These are phyloP conservation scores for Apeltes quadracus DNA, from an alignment of 2,113 vertebrate species.

Conservation along the genomic window DNA sequence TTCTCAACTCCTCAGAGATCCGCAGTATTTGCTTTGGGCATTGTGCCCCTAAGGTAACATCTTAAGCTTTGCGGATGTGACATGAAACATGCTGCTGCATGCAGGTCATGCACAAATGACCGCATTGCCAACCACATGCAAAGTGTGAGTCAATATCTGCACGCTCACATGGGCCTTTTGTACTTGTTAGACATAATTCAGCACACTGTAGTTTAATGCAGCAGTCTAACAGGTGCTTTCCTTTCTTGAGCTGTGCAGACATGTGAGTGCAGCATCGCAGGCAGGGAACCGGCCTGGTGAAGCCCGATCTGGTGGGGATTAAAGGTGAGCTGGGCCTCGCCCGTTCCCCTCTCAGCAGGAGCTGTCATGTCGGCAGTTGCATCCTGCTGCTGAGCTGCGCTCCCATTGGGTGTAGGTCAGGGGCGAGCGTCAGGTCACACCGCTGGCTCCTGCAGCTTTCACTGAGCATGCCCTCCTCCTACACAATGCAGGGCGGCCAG, in stretches of 20 bases:
- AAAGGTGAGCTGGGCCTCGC: slow-evolving; percentile 49
- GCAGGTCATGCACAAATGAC: slow-evolving; percentile 28
- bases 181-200: slow-evolving; percentile 26
- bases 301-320: slow-evolving; percentile 51
- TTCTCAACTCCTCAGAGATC: slow-evolving; percentile 53
- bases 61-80: slow-evolving; percentile 30
- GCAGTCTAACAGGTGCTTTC: slow-evolving; percentile 27
- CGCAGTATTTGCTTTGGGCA: slow-evolving; percentile 62
- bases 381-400: slow-evolving; percentile 50
- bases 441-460: slow-evolving; percentile 39
- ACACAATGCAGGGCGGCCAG: slow-evolving; percentile 23
- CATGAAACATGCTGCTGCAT: slow-evolving; percentile 50
- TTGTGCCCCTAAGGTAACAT: slow-evolving; percentile 64
- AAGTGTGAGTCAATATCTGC: slow-evolving; percentile 40
- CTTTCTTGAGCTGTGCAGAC: slow-evolving; percentile 39
- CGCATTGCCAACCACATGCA: slow-evolving; percentile 11
- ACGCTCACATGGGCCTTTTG: slow-evolving; percentile 26
- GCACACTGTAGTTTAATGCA: slow-evolving; percentile 1
- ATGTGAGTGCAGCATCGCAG: slow-evolving; percentile 44
- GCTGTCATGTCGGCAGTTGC: slow-evolving; percentile 66
- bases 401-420: slow-evolving; percentile 56
- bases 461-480: slow-evolving; percentile 19
- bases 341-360: slow-evolving; percentile 62
- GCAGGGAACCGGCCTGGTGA: slow-evolving; percentile 28
- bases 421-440: slow-evolving; percentile 66